Percentiles rank a stretch among this genome's conserved stretches.
These are phyloP conservation scores for Hyphantria cunea DNA, from an alignment of 1,140 invertebrate species.

Conservation along the genomic window DNA sequence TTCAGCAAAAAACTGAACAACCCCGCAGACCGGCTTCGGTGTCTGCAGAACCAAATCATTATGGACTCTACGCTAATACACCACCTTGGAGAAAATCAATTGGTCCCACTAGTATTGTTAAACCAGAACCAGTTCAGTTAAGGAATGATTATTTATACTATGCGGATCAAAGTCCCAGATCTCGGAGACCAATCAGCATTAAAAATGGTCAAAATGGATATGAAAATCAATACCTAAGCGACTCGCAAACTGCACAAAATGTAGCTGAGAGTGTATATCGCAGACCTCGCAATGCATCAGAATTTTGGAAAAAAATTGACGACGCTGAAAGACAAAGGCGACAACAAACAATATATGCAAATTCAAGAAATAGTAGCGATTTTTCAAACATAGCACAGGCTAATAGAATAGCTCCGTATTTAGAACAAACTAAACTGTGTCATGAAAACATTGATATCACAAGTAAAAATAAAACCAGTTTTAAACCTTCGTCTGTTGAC, in stretches of 20 bases:
- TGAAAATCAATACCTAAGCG: conserved; percentile 78
- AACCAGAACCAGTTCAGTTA: conserved; percentile 62
- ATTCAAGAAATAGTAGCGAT: conserved; percentile 70
- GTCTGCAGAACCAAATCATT: conserved; percentile 81
- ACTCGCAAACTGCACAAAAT: conserved; percentile 73
- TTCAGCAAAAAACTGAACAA: conserved; percentile 63
- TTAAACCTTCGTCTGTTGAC: conserved; percentile 49
- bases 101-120: conserved; percentile 52
- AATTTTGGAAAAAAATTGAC: conserved; percentile 85
- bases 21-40: conserved; percentile 81
- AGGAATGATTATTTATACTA: conserved; percentile 84
- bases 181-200: conserved; percentile 85
- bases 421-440: conserved; percentile 49
- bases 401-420: conserved; percentile 38
- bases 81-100: conserved; percentile 63
- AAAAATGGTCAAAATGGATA: conserved; percentile 66
- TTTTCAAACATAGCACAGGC: conserved; percentile 54
- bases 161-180: conserved; percentile 85
- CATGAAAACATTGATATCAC: conserved; percentile 50
- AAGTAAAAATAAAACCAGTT: conserved; percentile 59
- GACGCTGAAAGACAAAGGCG: conserved; percentile 76
- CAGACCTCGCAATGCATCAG: conserved; percentile 79
- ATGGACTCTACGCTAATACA: conserved; percentile 63
- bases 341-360: conserved; percentile 61
- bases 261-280: conserved; percentile 55